These are phyloP conservation scores for Todiramphus saurophagus DNA, from an alignment of 2,113 vertebrate genomes.

Conservation along the genomic window DNA sequence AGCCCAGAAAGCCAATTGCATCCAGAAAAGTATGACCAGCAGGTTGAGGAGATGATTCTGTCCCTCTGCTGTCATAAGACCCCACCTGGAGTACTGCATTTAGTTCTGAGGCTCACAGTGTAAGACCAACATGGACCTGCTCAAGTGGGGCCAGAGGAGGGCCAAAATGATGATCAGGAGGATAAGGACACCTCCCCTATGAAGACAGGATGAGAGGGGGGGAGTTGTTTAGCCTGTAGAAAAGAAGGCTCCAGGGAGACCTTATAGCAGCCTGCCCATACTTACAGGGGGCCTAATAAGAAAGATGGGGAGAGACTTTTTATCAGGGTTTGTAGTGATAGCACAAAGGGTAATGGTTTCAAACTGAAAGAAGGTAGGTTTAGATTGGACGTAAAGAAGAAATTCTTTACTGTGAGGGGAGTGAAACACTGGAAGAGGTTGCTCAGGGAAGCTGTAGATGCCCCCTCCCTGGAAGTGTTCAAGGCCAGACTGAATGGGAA, in stretches of 20 bases:
- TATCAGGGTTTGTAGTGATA: neutral
- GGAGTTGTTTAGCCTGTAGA: neutral
- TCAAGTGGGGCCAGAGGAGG: no score
- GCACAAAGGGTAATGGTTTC: neutral
- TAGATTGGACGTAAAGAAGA: neutral
- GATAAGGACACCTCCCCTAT: neutral
- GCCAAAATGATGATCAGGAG: no score
- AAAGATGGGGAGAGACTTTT: neutral
- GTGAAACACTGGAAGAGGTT: neutral
- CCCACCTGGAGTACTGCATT: no score
- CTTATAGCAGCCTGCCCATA: neutral
- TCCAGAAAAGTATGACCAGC: neutral
- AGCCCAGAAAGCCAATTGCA: neutral
- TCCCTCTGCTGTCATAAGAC: neutral
- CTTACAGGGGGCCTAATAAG: neutral
- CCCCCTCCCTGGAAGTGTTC: neutral
- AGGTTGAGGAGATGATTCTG: neutral
- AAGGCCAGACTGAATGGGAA: neutral
- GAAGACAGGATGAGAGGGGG: neutral
- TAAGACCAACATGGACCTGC: no score
- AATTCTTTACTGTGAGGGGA: neutral
- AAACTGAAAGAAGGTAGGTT: no score
- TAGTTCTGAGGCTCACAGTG: no score
- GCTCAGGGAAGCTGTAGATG: neutral
- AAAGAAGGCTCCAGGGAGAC: neutral